Evolutionary conservation across 2,797 vertebrate genomes (phyloP).

Genomic region (Eulemur coronatus): DNA sequence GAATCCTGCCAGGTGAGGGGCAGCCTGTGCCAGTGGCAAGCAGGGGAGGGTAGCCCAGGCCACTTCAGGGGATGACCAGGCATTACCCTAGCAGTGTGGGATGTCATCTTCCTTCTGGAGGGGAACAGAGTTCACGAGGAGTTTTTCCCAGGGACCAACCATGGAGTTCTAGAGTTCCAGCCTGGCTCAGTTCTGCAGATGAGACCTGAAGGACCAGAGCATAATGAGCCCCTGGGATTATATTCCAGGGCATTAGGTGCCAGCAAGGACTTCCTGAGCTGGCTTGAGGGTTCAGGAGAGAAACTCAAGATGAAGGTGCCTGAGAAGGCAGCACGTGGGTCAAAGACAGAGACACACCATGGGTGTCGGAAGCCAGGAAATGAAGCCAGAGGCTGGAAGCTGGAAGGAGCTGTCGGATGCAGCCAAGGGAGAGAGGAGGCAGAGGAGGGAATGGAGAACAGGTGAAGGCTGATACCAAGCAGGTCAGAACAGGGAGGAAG

Average conservation of each 20-base stretch:
- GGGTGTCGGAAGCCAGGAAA: neutral
- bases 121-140: neutral
- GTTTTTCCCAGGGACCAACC: neutral
- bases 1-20: neutral
- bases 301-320: neutral
- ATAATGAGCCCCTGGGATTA: neutral
- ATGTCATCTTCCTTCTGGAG: neutral
- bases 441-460: neutral
- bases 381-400: neutral
- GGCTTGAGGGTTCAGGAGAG: neutral
- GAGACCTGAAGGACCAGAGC: neutral
- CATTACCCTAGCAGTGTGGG: neutral
- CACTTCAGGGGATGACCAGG: neutral
- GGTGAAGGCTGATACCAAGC: neutral
- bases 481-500: neutral
- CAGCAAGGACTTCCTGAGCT: neutral
- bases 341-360: neutral
- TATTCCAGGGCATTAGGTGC: neutral
- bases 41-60: neutral
- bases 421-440: neutral
- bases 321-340: neutral
- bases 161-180: neutral
- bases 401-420: neutral
- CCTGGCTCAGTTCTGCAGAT: neutral
- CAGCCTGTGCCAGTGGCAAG: neutral